Base-by-base conservation (phyloP, 2,888 invertebrate genomes). In the Sepiola atlantica region DNA sequence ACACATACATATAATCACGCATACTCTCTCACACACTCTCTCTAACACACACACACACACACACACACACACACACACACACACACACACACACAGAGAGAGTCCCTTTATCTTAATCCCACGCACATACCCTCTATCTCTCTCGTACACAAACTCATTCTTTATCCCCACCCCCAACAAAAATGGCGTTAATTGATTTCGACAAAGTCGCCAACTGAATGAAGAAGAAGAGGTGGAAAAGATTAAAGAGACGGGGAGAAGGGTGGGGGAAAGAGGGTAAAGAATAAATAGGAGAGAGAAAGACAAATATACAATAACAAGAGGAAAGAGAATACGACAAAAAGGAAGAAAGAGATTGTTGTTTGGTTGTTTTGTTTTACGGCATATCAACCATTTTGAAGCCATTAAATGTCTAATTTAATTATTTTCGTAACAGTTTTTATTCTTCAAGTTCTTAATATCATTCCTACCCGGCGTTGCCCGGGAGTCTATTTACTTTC, bases 71-170 rank as follows among this genome's bases (percentile, higher is more conserved):
- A 77, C 77, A 77, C 77, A 77, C 77, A 77, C 77, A 18, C 77
- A 21, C 77, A 77, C 77, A 77, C 77, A 77, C 77, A 77, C 77
- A n/a, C n/a, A n/a, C n/a, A n/a, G n/a, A n/a, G n/a, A n/a, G n/a
- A n/a, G n/a, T n/a, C n/a, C n/a, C n/a, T n/a, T n/a, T n/a, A n/a
- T n/a, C n/a, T n/a, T n/a, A n/a, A n/a, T n/a, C n/a, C n/a, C n/a
- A n/a, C n/a, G n/a, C n/a, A n/a, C n/a, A n/a, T n/a, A n/a, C n/a
- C n/a, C n/a, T n/a, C n/a, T n/a, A n/a, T n/a, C n/a, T n/a, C n/a
- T n/a, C n/a, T n/a, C n/a, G n/a, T n/a, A n/a, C n/a, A n/a, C n/a
- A n/a, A n/a, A n/a, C n/a, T n/a, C n/a, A n/a, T n/a, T n/a, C n/a
- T n/a, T n/a, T n/a, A n/a, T n/a, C n/a, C n/a, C n/a, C n/a, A n/a